Evolutionary conservation across 2,113 vertebrate species (phyloP), one percentile per base, ranked within the genome.

Genomic region (Serinus canaria): DNA sequence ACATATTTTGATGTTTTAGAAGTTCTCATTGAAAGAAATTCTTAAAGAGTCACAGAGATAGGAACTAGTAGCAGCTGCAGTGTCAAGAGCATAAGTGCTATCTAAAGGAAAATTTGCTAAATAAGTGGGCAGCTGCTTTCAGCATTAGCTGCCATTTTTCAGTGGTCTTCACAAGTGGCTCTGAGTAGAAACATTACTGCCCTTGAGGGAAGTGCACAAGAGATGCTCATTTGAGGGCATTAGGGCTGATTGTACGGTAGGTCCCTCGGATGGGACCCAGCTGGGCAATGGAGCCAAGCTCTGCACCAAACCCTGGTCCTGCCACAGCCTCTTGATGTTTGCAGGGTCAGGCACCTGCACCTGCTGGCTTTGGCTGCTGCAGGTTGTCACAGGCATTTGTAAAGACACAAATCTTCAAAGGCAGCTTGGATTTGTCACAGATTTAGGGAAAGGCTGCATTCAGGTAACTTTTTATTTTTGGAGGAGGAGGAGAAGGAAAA

Each of bases 91-190:
- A 0, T 78, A 92, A 87, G 90, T 84, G 86, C 72, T 94, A 33
- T 56, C 68, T 87, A 20, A 1, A 19, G 87, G 83, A 90, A 94
- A 94, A 89, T 94, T 95, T 93, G 80, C 66, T 94, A 95, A 96
- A 23, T 90, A 92, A 94, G 79, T 81, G 93, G 49, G 73, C 66
- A 93, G 73, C 64, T 82, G 73, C 73, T 93, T 96, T 92, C 80
- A 82, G 64, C 85, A n/a, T 52, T 90, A 84, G 83, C 76, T 89
- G 52, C 90, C 90, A 72, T 96, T 96, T 95, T 96, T 94, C 88
- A 82, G 77, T 89, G 73, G 93, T 95, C 88, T 87, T 84, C 58
- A 87, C 73, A 95, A 88, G 85, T 93, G 83, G 44, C 83, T 25
- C 0, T 86, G 89, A 93, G 83, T 89, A 96, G 73, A 87, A 88